Conservation (phyloP, 2,797 vertebrate genomes). For the Danio aesculapii region DNA sequence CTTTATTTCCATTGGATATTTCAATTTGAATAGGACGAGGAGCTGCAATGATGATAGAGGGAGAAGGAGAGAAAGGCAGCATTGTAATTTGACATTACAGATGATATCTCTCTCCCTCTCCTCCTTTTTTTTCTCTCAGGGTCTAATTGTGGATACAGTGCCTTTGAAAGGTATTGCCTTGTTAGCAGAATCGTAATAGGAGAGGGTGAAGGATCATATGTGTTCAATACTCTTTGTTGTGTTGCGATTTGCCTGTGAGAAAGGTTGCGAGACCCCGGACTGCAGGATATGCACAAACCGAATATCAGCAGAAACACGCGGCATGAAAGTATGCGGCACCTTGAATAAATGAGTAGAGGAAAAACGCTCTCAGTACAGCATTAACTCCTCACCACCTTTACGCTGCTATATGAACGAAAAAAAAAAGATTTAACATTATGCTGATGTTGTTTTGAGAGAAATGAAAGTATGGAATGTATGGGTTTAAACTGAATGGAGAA, state of each 20-base stretch:
- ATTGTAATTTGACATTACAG: conserved; percentile 65
- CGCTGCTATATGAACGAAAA: neutral
- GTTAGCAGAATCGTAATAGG: conserved; percentile 82
- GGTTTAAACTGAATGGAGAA: neutral
- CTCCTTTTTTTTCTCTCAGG: conserved; percentile 51
- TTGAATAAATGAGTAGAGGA: conserved; percentile 18
- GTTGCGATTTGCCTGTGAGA: conserved; percentile 70
- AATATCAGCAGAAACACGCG: conserved; percentile 69
- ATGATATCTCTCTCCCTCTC: conserved; percentile 58
- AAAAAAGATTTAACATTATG: neutral
- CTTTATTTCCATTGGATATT: conserved; percentile 65
- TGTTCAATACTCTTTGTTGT: conserved; percentile 78
- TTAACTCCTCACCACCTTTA: neutral
- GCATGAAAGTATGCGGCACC: conserved; percentile 40
- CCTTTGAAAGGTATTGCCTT: conserved; percentile 77
- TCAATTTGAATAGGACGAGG: conserved; percentile 60
- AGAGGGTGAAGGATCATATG: conserved; percentile 78
- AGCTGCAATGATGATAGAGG: conserved; percentile 31
- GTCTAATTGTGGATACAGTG: conserved; percentile 72
- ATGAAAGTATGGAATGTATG: neutral
- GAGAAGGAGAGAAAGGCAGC: conserved; percentile 32
- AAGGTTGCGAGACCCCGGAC: conserved; percentile 67
- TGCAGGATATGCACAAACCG: conserved; percentile 65
- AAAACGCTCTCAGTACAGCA: neutral
- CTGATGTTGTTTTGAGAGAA: neutral